Base-by-base conservation (phyloP, 1,140 invertebrate genomes). In the Macrobrachium rosenbergii region DNA sequence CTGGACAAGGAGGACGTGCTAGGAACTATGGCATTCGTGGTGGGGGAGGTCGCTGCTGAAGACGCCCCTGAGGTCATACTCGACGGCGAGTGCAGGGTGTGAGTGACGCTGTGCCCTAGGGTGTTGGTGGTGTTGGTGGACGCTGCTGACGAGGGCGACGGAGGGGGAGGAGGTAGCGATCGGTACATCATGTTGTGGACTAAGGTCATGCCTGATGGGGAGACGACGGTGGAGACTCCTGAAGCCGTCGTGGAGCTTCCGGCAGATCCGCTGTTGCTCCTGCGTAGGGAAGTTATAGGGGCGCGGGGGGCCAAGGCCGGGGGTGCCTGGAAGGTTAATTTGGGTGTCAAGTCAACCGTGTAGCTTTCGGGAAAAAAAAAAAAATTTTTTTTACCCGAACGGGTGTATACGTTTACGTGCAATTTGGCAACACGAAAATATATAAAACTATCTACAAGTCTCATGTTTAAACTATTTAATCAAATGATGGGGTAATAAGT, bases 141-240 rank as follows among this genome's bases (percentile, higher is more conserved):
- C 8, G 52, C 52, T 52, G 52, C 52, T 52, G 52, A 52, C 52
- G 52, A 52, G 0, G 52, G 12, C 52, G 52, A 52, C 52, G 52
- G 60, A 19, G 83, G 83, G 14, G 83, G 83, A 11, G 83, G 83
- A 12, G 83, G 83, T 0, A 86, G 52, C 10, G 83, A 86, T 21
- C 83, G 83, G 59, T 86, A 86, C 83, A 86, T 86, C 43, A 86
- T 79, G 76, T 86, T 86, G 63, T 86, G 83, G 45, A 86, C 83
- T 12, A 77, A 86, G 7, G 83, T 86, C 76, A 86, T 86, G 14
- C 83, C 83, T 16, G 63, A 64, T 2, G 83, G 52, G 0, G 59
- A 58, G 12, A 80, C 67, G 2, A 77, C 62, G 62, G 64, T 62
- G 75, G 76, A 60, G 23, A 67, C 82, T 11, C 73, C 67, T 7